Percentiles rank a stretch among this genome's conserved stretches.
Conservation (phyloP, 2,113 vertebrate genomes). For the Aphyosemion australe region DNA sequence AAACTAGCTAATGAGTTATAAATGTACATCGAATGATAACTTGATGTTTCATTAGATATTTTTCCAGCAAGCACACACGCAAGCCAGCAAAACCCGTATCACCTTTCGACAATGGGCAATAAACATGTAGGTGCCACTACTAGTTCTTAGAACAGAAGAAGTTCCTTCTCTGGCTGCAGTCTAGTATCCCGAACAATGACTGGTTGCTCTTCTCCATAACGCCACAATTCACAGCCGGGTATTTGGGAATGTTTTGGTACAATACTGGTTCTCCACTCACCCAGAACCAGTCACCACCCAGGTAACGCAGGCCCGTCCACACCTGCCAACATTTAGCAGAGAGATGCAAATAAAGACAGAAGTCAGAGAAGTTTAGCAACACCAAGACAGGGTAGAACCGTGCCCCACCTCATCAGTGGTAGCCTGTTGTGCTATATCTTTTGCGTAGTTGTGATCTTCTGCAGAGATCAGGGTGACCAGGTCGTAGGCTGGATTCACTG, state of each 20-base stretch:
- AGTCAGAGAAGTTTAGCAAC: neutral
- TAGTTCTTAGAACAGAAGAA: constrained; percentile 11
- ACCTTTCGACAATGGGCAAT: too few relatives aligned
- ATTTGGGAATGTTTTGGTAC: neutral
- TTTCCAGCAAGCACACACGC: too few relatives aligned
- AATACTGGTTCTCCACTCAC: neutral
- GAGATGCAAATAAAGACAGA: neutral
- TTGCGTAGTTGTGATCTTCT: constrained; percentile 10
- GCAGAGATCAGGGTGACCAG: constrained; percentile 17
- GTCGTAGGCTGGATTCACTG: constrained; percentile 17
- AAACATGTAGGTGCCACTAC: too few relatives aligned
- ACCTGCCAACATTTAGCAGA: constrained; percentile 19
- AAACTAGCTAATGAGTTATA: too few relatives aligned
- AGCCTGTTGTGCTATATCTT: neutral
- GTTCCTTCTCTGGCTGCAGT: constrained; percentile 7
- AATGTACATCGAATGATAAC: too few relatives aligned
- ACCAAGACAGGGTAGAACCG: neutral
- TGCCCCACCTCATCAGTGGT: constrained; percentile 5
- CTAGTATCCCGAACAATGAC: neutral
- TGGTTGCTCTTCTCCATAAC: neutral
- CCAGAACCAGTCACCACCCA: constrained; percentile 39
- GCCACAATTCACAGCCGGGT: neutral
- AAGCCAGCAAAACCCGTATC: too few relatives aligned
- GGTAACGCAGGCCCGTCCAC: constrained; percentile 42
- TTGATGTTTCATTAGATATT: too few relatives aligned